These are phyloP conservation scores for Garra rufa DNA, from an alignment of 2,113 vertebrate species.

Conservation along the genomic window DNA sequence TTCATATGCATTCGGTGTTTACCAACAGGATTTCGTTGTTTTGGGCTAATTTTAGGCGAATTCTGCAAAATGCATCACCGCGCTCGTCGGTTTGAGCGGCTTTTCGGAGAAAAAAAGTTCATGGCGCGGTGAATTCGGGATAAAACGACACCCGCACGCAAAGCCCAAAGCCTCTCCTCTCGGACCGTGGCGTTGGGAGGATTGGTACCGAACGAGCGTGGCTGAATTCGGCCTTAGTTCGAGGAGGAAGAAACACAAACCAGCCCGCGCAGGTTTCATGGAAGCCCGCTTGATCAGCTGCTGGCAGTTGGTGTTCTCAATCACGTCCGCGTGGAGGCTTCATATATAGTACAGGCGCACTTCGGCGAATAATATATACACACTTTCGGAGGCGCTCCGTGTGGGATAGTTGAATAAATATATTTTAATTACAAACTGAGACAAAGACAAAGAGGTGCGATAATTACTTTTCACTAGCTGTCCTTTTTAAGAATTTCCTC, in stretches of 20 bases:
- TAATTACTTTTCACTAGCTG: not conserved
- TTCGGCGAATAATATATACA: slow-evolving; percentile 71
- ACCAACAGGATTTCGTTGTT: slow-evolving; percentile 57
- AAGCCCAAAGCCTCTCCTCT: slow-evolving; percentile 71
- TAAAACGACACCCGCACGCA: slow-evolving; percentile 31
- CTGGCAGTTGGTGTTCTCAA: slow-evolving; percentile 85
- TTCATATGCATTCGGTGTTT: slow-evolving; percentile 52
- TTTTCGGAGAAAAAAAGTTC: slow-evolving; percentile 84
- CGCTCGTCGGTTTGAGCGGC: slow-evolving; percentile 72
- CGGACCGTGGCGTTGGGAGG: slow-evolving; percentile 38
- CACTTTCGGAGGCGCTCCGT: slow-evolving; percentile 35
- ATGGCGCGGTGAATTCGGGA: slow-evolving; percentile 43
- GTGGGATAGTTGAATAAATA: slow-evolving; percentile 33
- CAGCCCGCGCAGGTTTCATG: slow-evolving; percentile 77
- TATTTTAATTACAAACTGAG: not conserved
- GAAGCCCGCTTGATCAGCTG: slow-evolving; percentile 82
- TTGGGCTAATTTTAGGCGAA: slow-evolving; percentile 80
- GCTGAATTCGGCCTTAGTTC: slow-evolving; percentile 70
- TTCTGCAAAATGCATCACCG: slow-evolving; percentile 75
- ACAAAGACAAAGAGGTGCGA: too few relatives aligned
- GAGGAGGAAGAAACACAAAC: slow-evolving; percentile 85
- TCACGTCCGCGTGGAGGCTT: slow-evolving; percentile 83
- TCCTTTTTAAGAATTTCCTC: not conserved
- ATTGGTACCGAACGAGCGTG: slow-evolving; percentile 33
- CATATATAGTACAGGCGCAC: slow-evolving; percentile 73